Conservation (phyloP, 1,140 invertebrate species). For the Oryzaephilus surinamensis region DNA sequence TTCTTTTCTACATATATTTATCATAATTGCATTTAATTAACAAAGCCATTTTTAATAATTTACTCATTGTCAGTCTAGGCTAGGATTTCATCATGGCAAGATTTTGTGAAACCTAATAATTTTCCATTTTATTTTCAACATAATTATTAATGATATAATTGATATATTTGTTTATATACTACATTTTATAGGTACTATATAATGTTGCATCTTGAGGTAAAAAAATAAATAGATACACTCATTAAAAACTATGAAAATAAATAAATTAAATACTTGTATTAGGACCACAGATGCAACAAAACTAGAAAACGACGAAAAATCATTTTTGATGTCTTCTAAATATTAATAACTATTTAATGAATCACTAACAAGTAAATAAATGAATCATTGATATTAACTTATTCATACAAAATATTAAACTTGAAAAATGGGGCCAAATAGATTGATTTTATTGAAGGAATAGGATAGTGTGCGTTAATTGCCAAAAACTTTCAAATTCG, state of each 20-base stretch:
- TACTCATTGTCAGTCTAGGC: conserved; percentile 27
- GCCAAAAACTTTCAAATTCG: too few species aligned
- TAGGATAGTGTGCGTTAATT: too few species aligned
- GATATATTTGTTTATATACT: conserved; percentile 17
- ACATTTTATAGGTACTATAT: conserved; percentile 19
- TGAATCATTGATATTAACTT: too few species aligned
- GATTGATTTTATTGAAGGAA: too few species aligned
- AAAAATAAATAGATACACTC: conserved; percentile 7
- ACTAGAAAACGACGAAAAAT: conserved; percentile 15
- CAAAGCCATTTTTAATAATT: conserved; percentile 18
- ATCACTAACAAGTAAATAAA: too few species aligned
- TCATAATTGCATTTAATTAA: conserved; percentile 21
- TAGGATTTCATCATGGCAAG: conserved; percentile 33
- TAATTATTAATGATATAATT: conserved; percentile 25
- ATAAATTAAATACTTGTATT: conserved; percentile 5
- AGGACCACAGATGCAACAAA: conserved; percentile 14
- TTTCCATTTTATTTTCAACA: too few species aligned
- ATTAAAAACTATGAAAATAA: conserved; percentile 5
- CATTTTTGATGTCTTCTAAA: conserved; percentile 20
- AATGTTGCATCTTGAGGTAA: conserved; percentile 15
- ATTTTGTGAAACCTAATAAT: conserved; percentile 30
- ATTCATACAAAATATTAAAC: too few species aligned
- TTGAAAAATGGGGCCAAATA: too few species aligned
- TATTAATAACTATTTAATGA: too few species aligned
- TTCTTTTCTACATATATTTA: conserved; percentile 16